Evolutionary conservation across 2,888 invertebrate species (phyloP).

Genomic region (Labia minor): DNA sequence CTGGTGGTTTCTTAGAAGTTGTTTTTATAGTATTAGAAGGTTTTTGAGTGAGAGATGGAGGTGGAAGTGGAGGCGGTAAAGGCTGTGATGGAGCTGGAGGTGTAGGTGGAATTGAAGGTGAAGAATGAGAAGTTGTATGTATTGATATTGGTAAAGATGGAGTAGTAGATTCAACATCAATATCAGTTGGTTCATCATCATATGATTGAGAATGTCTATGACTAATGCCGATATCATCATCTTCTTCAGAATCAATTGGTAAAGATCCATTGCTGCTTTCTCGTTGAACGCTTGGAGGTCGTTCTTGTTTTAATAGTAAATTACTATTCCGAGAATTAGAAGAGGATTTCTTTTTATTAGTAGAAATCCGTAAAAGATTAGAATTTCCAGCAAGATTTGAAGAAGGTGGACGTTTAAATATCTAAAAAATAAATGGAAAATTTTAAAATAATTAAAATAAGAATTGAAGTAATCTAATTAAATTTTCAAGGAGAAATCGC

Average conservation of each 20-base stretch:
- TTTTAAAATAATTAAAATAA: no score
- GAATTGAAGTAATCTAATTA: no score
- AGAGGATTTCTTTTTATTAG: background rate
- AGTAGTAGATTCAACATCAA: background rate
- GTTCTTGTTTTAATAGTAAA: background rate
- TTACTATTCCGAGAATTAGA: background rate
- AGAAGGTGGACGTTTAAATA: background rate
- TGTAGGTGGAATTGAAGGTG: background rate
- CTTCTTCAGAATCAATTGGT: background rate
- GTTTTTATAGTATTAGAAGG: background rate
- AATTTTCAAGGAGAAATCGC: no score
- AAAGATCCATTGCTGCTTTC: background rate
- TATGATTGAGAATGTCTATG: background rate
- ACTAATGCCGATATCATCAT: background rate
- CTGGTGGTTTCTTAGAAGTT: conserved; percentile 17
- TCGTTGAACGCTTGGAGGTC: background rate
- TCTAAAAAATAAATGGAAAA: no score
- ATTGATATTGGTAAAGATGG: background rate
- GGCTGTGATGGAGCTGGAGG: background rate
- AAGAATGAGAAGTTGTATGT: background rate
- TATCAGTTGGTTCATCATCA: background rate
- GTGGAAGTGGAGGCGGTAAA: background rate
- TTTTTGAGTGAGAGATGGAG: conserved; percentile 4
- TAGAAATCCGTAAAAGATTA: background rate
- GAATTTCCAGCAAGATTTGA: background rate